These are phyloP conservation scores for Thamnophis elegans DNA, from an alignment of 2,797 vertebrate species.

Conservation along the genomic window DNA sequence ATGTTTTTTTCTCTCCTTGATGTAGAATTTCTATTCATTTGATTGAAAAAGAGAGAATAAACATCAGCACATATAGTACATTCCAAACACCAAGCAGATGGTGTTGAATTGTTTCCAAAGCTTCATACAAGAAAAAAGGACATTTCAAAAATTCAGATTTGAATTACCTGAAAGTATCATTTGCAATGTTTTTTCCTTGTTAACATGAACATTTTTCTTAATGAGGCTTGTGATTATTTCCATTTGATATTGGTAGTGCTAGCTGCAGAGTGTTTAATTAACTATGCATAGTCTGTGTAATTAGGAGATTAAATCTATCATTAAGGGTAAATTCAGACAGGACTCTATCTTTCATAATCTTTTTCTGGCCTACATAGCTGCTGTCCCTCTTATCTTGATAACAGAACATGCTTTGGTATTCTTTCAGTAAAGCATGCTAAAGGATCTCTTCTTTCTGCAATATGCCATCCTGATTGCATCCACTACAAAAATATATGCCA, in stretches of 20 bases:
- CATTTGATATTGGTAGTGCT: conserved; percentile 19
- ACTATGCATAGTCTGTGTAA: conserved; percentile 8
- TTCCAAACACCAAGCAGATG: conserved; percentile 1
- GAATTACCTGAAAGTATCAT: conserved; percentile 5
- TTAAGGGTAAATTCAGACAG: conserved; percentile 11
- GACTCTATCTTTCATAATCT: neutral
- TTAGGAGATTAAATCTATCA: conserved; percentile 28
- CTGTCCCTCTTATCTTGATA: neutral
- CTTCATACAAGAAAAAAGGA: neutral
- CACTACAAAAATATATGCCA: neutral
- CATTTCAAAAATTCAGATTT: conserved; percentile 1
- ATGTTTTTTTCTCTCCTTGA: conserved; percentile 1
- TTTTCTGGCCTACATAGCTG: neutral
- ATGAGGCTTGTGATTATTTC: neutral
- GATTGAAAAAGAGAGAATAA: conserved; percentile 8
- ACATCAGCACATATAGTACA: neutral
- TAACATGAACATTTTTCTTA: conserved; percentile 16
- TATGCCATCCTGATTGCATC: neutral
- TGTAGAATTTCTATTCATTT: conserved; percentile 11
- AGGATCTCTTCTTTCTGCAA: neutral
- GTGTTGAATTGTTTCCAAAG: neutral
- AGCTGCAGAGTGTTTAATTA: conserved; percentile 19
- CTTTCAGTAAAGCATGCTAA: neutral
- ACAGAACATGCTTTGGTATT: neutral
- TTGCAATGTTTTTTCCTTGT: conserved; percentile 2